Percentiles rank a stretch among this genome's conserved stretches.
Conservation (phyloP, 2,888 invertebrate species). For the Schizaphis graminum region DNA sequence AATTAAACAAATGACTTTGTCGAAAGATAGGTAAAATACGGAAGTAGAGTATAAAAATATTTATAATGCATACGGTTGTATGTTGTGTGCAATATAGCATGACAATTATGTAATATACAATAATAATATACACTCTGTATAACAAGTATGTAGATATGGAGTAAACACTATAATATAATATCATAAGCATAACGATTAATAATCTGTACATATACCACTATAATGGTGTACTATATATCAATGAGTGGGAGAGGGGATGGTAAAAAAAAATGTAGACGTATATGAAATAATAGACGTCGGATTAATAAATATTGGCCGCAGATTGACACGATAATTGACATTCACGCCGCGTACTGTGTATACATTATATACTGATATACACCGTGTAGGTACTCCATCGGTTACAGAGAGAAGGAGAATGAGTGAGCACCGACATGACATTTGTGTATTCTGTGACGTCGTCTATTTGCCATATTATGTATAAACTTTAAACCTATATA, state of each 20-base stretch:
- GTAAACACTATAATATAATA: neutral
- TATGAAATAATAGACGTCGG: neutral
- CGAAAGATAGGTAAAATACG: neutral
- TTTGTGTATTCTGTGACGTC: constrained; percentile 42
- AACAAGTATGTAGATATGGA: neutral
- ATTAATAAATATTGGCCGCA: constrained; percentile 11
- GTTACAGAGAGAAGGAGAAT: neutral
- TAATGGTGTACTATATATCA: neutral
- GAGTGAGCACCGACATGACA: neutral
- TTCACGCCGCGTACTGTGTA: constrained; percentile 31
- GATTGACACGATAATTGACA: constrained; percentile 55
- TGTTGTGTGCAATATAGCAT: neutral
- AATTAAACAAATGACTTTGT: neutral
- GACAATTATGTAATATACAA: neutral
- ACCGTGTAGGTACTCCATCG: neutral
- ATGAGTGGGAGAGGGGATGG: neutral
- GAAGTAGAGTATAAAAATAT: neutral
- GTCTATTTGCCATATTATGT: neutral
- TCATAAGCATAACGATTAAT: neutral
- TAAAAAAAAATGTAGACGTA: neutral
- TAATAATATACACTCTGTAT: neutral
- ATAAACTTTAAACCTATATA: neutral
- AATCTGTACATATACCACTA: neutral
- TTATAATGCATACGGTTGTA: neutral
- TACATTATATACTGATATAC: neutral